A percentile compares a stretch with the other conserved stretches of the same genome.
phyloP scores from a whole-genome alignment of 2,797 vertebrate genomes.

The Acrocephalus scirpaceus region DNA sequence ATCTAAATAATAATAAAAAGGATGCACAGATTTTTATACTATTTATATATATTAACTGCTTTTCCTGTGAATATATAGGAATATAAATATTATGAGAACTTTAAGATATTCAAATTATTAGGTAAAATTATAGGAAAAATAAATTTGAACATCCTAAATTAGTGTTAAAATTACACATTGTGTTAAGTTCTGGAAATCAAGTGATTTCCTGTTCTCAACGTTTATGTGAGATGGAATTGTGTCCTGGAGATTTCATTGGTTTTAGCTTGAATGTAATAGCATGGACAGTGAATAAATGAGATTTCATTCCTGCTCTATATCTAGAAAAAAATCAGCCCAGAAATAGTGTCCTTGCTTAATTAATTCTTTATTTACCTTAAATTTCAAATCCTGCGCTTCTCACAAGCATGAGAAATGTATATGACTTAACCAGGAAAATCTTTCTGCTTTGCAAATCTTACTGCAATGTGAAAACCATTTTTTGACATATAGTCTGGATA shows the following conservation, averaged over 20 bases:
- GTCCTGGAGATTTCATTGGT: neutral
- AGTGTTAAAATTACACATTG: neutral
- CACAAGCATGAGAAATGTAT: neutral
- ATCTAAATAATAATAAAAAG: neutral
- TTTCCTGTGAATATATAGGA: neutral
- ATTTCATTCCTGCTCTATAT: neutral
- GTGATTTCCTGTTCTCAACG: neutral
- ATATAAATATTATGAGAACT: neutral
- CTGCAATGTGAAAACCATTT: neutral
- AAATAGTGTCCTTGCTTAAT: neutral
- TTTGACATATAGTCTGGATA: neutral
- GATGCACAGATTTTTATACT: neutral
- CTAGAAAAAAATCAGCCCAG: neutral
- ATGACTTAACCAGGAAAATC: neutral
- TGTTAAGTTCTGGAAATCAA: neutral
- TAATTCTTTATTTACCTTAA: neutral
- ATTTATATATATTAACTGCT: neutral
- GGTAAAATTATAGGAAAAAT: neutral
- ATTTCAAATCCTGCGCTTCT: neutral
- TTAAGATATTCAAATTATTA: neutral
- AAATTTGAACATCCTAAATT: neutral
- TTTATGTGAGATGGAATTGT: neutral
- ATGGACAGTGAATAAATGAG: neutral
- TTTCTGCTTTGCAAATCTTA: neutral
- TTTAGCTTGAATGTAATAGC: neutral